A percentile compares a stretch with the other conserved stretches of the same genome.
These are phyloP conservation scores for Jacana jacana DNA, from an alignment of 2,113 vertebrate genomes.

Conservation along the genomic window DNA sequence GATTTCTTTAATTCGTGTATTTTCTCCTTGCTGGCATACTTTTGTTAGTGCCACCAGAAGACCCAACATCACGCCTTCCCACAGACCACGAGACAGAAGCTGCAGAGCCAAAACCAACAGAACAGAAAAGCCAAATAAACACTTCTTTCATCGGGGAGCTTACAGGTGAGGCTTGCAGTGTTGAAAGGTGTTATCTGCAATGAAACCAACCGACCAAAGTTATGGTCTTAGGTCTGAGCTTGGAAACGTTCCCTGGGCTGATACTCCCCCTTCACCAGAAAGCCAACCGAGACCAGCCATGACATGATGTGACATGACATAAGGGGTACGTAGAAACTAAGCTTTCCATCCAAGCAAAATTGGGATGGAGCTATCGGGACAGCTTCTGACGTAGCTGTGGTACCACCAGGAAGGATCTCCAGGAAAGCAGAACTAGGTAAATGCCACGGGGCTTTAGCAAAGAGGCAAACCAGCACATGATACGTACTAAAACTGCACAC, in stretches of 20 bases:
- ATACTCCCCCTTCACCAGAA: neutral
- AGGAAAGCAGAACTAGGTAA: neutral
- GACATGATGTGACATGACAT: accelerated
- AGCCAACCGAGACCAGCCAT: neutral
- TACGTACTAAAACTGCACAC: accelerated
- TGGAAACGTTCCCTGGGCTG: accelerated
- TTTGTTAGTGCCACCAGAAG: neutral
- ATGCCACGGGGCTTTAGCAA: neutral
- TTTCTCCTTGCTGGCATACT: neutral
- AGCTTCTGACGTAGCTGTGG: neutral
- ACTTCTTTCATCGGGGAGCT: slow-evolving; percentile 19
- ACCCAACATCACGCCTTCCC: neutral
- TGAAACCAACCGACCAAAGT: neutral
- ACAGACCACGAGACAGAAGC: neutral
- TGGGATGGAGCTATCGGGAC: neutral
- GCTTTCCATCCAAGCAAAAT: neutral
- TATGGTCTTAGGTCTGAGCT: accelerated
- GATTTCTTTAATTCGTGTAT: accelerated
- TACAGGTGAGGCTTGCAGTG: neutral
- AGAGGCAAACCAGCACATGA: neutral
- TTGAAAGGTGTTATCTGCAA: neutral
- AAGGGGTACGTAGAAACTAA: accelerated
- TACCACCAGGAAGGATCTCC: neutral
- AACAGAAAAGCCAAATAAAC: neutral
- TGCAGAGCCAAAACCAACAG: neutral